Percentiles rank a stretch among this genome's conserved stretches.
Conservation (phyloP, 2,797 vertebrate genomes). For the Brotogeris chrysoptera region DNA sequence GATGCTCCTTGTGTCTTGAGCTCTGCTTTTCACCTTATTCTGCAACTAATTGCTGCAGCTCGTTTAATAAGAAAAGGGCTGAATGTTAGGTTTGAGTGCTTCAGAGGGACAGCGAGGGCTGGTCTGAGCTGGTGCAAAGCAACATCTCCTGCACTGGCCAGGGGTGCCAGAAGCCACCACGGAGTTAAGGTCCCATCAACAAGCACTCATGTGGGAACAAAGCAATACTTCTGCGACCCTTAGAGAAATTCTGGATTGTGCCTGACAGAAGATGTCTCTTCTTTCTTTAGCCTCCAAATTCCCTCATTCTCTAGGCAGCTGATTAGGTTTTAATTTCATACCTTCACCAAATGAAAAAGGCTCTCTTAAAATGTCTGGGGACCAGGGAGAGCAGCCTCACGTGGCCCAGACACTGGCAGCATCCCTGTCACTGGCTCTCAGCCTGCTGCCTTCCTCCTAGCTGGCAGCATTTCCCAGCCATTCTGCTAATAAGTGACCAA, state of each 20-base stretch:
- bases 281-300: conserved; percentile 33
- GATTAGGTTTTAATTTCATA: neutral
- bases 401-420: neutral
- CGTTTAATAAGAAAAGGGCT: rapidly evolving
- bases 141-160: rapidly evolving
- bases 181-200: rapidly evolving
- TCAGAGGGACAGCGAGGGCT: rapidly evolving
- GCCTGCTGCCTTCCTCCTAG: neutral
- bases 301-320: neutral
- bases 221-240: neutral
- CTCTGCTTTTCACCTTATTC: neutral
- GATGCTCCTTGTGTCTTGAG: neutral
- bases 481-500: neutral
- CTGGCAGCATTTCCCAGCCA: neutral
- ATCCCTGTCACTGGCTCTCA: neutral
- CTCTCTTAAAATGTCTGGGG: neutral
- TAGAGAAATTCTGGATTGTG: neutral
- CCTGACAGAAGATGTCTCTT: neutral
- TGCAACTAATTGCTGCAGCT: rapidly evolving
- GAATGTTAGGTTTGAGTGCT: neutral
- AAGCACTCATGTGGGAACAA: neutral
- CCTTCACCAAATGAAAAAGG: neutral
- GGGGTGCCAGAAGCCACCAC: neutral
- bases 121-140: neutral
- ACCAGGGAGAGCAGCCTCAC: neutral